phyloP scores from a whole-genome alignment of 2,797 vertebrate species.

The Girardinus metallicus region DNA sequence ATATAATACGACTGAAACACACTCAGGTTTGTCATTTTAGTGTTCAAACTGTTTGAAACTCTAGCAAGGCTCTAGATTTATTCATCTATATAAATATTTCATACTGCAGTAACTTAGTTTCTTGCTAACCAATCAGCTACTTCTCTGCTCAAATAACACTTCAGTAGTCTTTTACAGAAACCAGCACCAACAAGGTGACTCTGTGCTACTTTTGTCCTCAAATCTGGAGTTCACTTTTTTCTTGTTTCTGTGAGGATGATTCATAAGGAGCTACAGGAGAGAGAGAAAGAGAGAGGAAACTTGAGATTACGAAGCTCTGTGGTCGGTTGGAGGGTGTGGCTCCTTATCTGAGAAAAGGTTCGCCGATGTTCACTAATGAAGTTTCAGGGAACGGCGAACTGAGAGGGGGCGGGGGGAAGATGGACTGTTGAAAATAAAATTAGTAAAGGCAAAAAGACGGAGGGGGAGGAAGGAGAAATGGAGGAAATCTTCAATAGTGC shows the following conservation, averaged over 20 bases:
- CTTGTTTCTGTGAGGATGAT: constrained; percentile 21
- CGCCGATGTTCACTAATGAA: constrained; percentile 68
- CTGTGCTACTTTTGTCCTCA: constrained; percentile 23
- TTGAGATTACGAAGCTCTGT: constrained; percentile 27
- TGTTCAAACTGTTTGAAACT: not conserved
- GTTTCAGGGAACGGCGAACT: constrained; percentile 50
- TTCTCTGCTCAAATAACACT: constrained; percentile 43
- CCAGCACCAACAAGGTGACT: constrained; percentile 35
- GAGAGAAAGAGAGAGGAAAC: constrained; percentile 19
- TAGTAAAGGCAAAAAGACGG: constrained; percentile 58
- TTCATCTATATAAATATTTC: constrained; percentile 19
- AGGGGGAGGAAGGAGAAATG: constrained; percentile 53
- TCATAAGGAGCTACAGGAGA: constrained; percentile 21
- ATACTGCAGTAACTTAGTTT: constrained; percentile 40
- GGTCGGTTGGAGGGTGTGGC: constrained; percentile 32
- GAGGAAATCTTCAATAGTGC: constrained; percentile 67
- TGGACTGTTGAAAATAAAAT: constrained; percentile 60
- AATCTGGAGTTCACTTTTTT: constrained; percentile 18
- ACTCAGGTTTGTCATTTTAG: not conserved
- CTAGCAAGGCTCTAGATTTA: not conserved
- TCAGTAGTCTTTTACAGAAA: constrained; percentile 22
- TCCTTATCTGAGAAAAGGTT: constrained; percentile 54
- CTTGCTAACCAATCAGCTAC: constrained; percentile 57
- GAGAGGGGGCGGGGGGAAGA: constrained; percentile 25
- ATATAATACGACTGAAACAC: not conserved